A percentile compares a stretch with the other conserved stretches of the same genome.
Conservation (phyloP, 2,113 vertebrate genomes). For the Mesembrinibis cayennensis region DNA sequence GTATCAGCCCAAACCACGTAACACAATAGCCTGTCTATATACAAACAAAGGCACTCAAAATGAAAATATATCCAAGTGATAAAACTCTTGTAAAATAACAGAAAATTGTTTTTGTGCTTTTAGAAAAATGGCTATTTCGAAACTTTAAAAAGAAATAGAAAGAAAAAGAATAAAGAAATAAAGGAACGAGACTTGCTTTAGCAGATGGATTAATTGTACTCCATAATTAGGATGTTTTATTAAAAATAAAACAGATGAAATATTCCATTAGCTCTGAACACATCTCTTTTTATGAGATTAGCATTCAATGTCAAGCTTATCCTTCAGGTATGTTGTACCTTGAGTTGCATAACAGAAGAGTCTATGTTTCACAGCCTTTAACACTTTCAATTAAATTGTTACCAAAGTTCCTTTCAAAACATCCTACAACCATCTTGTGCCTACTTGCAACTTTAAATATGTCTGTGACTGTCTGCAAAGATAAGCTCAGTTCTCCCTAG, state of each 20-base stretch:
- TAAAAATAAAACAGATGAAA: neutral
- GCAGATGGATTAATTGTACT: neutral
- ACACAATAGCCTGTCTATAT: conserved; percentile 15
- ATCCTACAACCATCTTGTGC: neutral
- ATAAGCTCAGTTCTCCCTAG: neutral
- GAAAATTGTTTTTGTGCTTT: neutral
- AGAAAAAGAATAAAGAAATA: neutral
- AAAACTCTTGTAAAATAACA: neutral
- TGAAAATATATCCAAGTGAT: neutral
- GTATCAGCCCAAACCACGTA: neutral
- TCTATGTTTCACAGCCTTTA: neutral
- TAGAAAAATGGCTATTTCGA: neutral
- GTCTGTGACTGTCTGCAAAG: neutral
- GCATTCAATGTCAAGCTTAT: neutral
- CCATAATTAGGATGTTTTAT: neutral
- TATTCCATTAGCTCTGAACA: neutral
- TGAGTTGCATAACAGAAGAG: neutral
- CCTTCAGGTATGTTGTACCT: neutral
- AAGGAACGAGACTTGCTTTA: neutral
- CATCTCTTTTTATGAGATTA: neutral
- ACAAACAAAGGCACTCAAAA: conserved; percentile 3
- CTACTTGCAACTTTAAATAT: neutral
- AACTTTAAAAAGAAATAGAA: neutral
- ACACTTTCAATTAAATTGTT: conserved; percentile 3
- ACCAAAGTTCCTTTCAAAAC: conserved; percentile 3